phyloP scores from a whole-genome alignment of 2,113 vertebrate genomes.

The Leiothrix lutea region DNA sequence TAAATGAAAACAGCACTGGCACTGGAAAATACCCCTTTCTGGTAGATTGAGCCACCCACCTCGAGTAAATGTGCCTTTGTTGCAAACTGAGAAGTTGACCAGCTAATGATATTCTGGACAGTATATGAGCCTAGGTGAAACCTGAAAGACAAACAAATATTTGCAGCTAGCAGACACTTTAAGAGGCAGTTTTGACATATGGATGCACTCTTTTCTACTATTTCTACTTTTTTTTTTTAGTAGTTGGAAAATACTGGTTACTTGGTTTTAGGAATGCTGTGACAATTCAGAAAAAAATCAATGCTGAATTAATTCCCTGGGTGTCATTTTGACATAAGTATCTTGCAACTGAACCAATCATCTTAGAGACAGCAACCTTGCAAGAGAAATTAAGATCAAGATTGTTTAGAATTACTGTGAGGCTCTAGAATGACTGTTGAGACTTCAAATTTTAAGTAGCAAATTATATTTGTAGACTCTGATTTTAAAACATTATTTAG shows the following conservation, averaged over 20 bases:
- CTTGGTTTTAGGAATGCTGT: neutral
- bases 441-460: neutral
- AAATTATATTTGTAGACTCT: neutral
- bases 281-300: neutral
- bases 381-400: neutral
- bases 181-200: neutral
- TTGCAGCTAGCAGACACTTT: neutral
- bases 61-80: constrained; percentile 84
- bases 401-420: neutral
- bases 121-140: constrained; percentile 88
- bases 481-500: neutral
- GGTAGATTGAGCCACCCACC: constrained; percentile 69
- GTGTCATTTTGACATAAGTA: neutral
- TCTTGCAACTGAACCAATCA: neutral
- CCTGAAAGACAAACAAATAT: constrained; percentile 66
- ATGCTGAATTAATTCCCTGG: neutral
- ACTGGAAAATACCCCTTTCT: neutral
- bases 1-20: neutral
- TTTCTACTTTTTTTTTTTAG: neutral
- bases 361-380: neutral
- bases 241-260: neutral
- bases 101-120: constrained; percentile 83
- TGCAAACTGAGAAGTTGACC: constrained; percentile 85
- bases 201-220: neutral
- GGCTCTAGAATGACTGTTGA: neutral